Base-by-base conservation (phyloP, 2,113 vertebrate species). In the Lichenostomus cassidix region DNA sequence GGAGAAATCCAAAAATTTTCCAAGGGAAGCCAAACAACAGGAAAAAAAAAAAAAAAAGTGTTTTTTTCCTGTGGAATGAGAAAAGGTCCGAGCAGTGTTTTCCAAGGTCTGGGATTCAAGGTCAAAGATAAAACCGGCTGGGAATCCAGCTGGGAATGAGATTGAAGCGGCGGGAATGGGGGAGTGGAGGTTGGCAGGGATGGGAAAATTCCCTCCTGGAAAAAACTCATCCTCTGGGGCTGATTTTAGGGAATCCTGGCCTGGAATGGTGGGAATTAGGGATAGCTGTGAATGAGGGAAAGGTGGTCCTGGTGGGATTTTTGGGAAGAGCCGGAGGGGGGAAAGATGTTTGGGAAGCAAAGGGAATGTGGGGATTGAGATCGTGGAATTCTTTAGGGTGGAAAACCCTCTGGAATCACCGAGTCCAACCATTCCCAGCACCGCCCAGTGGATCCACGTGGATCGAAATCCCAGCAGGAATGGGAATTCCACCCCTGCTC, bases 121-220 rank as follows among this genome's bases (percentile, higher is more conserved):
- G 74, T 62, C 5, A 41, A 33, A 77, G 74, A 77, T 77, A 77
- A 77, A 77, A 12, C 3, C 16, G 35, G 12, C 56, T 3, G 44
- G 58, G 74, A 76, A 76, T 49, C 7, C 10, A 37, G 37, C 70
- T 11, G 55, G 71, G 74, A 75, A 75, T 21, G 73, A 50, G 58
- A 77, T 16, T 9, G 1, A 1, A 7, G 7, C 2, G 16, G 3
- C 41, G 74, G 74, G 46, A 77, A 62, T 1, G 4, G 0, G 8
- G 5, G 11, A 58, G 28, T 7, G 56, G 46, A 17, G 18, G 71
- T 4, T 10, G 55, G 53, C 19, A 15, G 42, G 42, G 42, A 18
- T 18, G 23, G 58, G 46, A 27, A 74, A 77, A 63, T 21, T 62
- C 31, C 58, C 35, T 6, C 5, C 47, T 22, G n/a, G 58, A 69